These are phyloP conservation scores for Ichneumon xanthorius DNA, from an alignment of 2,888 invertebrate genomes.

Conservation along the genomic window DNA sequence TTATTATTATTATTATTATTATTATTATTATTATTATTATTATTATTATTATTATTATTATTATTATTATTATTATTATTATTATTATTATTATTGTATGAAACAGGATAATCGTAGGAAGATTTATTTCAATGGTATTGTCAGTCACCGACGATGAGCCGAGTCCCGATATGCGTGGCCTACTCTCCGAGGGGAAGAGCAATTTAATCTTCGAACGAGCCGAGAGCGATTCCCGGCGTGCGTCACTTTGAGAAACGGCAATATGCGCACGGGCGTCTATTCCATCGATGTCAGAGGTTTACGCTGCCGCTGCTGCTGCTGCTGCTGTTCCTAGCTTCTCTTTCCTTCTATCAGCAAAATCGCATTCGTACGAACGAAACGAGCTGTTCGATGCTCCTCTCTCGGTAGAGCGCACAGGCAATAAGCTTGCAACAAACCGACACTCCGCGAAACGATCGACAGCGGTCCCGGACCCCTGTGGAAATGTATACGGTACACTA, in stretches of 20 bases:
- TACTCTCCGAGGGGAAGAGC: slow-evolving; percentile 16
- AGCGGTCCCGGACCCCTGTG: slow-evolving; percentile 26
- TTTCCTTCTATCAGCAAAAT: slow-evolving; percentile 56
- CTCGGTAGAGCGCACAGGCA: slow-evolving; percentile 43
- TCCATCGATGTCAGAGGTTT: slow-evolving; percentile 40
- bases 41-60: too few species aligned
- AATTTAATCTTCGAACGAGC: slow-evolving; percentile 55
- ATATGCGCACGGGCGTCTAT: slow-evolving; percentile 53
- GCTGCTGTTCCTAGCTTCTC: slow-evolving; percentile 45
- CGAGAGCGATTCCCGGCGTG: slow-evolving; percentile 17
- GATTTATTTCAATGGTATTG: slow-evolving; percentile 42
- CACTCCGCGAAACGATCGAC: slow-evolving; percentile 64
- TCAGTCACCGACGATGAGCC: slow-evolving; percentile 52
- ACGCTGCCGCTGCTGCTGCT: slow-evolving; percentile 7
- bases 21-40: too few species aligned
- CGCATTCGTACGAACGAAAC: slow-evolving; percentile 45
- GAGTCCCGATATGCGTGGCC: slow-evolving; percentile 27
- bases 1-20: too few species aligned
- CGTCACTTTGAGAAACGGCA: slow-evolving; percentile 40
- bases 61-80: too few species aligned
- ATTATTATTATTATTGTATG: too few species aligned
- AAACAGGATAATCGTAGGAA: not conserved
- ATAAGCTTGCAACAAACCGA: slow-evolving; percentile 65
- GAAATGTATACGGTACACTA: slow-evolving; percentile 13
- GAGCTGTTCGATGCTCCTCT: slow-evolving; percentile 49